Evolutionary conservation across 2,888 invertebrate genomes (phyloP).

Genomic region (Hydroisotoma schaefferi): DNA sequence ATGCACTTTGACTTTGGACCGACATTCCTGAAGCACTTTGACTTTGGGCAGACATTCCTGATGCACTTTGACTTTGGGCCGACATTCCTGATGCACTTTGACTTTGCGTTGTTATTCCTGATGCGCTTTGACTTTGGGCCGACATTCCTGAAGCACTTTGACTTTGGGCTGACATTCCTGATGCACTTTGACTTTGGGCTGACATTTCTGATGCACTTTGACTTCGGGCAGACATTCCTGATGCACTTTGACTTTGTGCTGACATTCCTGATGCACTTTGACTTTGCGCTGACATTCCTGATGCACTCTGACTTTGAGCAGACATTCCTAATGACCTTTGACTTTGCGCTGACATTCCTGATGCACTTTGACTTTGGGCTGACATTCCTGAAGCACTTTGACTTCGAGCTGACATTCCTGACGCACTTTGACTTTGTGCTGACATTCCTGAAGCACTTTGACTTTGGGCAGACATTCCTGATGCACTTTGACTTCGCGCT

Average conservation of each 20-base stretch:
- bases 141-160: too few species aligned
- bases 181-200: not conserved
- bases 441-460: not conserved
- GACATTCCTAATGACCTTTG: not conserved
- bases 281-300: not conserved
- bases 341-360: not conserved
- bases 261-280: not conserved
- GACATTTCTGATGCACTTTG: not conserved
- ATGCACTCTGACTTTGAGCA: constrained; percentile 2
- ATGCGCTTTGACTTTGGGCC: not conserved
- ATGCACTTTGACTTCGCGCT: not conserved
- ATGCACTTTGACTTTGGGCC: not conserved
- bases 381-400: not conserved
- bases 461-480: not conserved
- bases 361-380: not conserved
- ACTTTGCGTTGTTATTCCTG: not conserved
- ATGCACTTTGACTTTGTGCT: not conserved
- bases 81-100: not conserved
- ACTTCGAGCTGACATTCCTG: not conserved
- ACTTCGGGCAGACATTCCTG: not conserved
- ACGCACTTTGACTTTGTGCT: not conserved
- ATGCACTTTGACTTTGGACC: not conserved
- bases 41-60: not conserved
- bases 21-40: not conserved
- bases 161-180: constrained; percentile 1